phyloP scores from a whole-genome alignment of 2,797 vertebrate species.

The Mionectes olivaceus region DNA sequence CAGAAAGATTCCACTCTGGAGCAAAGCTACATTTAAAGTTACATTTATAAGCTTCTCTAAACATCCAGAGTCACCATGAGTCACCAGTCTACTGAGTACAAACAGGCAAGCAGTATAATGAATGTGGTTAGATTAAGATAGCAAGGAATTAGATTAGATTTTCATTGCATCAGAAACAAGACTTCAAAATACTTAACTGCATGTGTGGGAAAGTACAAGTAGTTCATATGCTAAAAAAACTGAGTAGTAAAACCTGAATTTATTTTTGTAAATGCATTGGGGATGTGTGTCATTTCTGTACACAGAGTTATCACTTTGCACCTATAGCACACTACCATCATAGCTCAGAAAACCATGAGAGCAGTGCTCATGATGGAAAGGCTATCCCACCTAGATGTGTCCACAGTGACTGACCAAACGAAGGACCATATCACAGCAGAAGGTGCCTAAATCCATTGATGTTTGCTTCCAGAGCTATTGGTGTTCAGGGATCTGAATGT shows the following conservation, averaged over 20 bases:
- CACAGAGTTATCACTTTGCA: not conserved
- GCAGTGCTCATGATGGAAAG: not conserved
- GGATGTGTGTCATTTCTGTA: not conserved
- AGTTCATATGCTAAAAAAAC: not conserved
- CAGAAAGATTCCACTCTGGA: not conserved
- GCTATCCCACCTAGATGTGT: not conserved
- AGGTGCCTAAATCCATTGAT: not conserved
- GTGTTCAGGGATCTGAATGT: not conserved
- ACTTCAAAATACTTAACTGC: not conserved
- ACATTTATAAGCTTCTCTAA: not conserved
- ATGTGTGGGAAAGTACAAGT: not conserved
- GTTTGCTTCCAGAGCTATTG: not conserved
- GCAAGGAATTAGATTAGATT: not conserved
- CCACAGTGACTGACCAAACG: not conserved
- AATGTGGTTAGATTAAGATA: not conserved
- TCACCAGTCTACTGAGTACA: not conserved
- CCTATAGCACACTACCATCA: not conserved
- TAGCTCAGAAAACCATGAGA: not conserved
- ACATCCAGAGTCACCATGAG: not conserved
- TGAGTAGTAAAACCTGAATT: not conserved
- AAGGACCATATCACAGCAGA: not conserved
- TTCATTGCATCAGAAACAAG: not conserved
- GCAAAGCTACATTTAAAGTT: not conserved
- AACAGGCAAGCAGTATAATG: not conserved
- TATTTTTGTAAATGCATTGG: not conserved